Percentiles rank a stretch among this genome's conserved stretches.
These are phyloP conservation scores for Pterophyllum scalare DNA, from an alignment of 2,113 vertebrate genomes.

Conservation along the genomic window DNA sequence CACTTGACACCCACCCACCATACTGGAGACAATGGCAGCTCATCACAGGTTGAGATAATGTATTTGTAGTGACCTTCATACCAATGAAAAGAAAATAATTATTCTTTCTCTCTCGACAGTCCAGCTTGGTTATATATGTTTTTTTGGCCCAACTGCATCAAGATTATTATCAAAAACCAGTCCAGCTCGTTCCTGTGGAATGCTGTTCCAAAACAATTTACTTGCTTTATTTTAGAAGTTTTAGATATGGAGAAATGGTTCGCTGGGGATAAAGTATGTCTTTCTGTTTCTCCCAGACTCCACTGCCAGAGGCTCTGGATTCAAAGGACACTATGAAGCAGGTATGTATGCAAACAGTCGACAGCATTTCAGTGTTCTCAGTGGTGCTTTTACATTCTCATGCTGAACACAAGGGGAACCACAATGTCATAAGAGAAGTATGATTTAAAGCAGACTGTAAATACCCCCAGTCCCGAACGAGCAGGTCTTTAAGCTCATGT, in stretches of 20 bases:
- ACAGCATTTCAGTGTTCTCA: conserved; percentile 12
- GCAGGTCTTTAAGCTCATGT: neutral
- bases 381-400: conserved; percentile 8
- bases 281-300: conserved; percentile 74
- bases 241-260: neutral
- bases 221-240: conserved; percentile 39
- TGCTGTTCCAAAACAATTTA: conserved; percentile 2
- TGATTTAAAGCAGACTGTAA: neutral
- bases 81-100: conserved; percentile 41
- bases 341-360: conserved; percentile 62
- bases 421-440: neutral
- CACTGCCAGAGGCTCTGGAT: conserved; percentile 77
- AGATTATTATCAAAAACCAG: conserved; percentile 40
- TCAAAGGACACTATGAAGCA: conserved; percentile 84
- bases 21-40: conserved; percentile 39
- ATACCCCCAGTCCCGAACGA: neutral
- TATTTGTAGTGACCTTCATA: conserved; percentile 54
- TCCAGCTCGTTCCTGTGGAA: conserved; percentile 33
- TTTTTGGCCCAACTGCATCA: neutral
- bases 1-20: conserved; percentile 51
- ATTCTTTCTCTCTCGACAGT: neutral
- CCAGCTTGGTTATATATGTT: conserved; percentile 21
- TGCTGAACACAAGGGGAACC: neutral
- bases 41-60: conserved; percentile 36
- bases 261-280: conserved; percentile 23